Evolutionary conservation across 2,113 vertebrate species (phyloP), one percentile per base, ranked within the genome.

Genomic region (Baryphthengus martii): DNA sequence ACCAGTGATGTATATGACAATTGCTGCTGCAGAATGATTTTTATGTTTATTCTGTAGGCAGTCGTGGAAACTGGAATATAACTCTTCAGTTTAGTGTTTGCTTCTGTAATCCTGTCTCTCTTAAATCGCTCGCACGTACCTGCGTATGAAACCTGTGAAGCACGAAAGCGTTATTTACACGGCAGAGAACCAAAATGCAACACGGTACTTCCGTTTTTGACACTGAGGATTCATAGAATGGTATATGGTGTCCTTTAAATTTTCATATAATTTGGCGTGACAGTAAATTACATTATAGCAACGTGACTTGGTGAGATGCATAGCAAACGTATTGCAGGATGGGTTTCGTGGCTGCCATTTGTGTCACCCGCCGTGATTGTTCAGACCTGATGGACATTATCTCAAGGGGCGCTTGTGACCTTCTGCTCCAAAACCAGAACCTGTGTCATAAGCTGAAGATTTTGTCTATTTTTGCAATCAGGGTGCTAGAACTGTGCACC

Each of bases 321-420:
- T 13, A 86, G 61, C 68, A 63, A 80, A 84, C 77, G 75, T 68
- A 85, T 44, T 95, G 70, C 89, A 42, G 75, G 47, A 10, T 81
- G 67, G 47, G n/a, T 63, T 95, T 95, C 90, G 84, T 85, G 85
- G 90, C 44, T 96, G 85, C 94, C 79, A 56, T 76, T 83, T 71
- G 6, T 86, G 63, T 71, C 42, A 24, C 28, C 14, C 26, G 20
- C 50, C 0, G 0, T 94, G 82, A 63, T 71, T 67, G 59, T 80
- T 77, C 85, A 91, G 77, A 82, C 40, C 21, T 91, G 73, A 85
- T 3, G 40, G 80, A 87, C 87, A 28, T 94, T 95, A 89, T 76
- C 91, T 66, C 44, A 70, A 70, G 77, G 67, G 42, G 25, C 35
- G 13, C 39, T 67, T 79, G 35, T 82, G 89, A 88, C 76, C 67